Base-by-base conservation (phyloP, 2,797 vertebrate species). In the Anabas testudineus region DNA sequence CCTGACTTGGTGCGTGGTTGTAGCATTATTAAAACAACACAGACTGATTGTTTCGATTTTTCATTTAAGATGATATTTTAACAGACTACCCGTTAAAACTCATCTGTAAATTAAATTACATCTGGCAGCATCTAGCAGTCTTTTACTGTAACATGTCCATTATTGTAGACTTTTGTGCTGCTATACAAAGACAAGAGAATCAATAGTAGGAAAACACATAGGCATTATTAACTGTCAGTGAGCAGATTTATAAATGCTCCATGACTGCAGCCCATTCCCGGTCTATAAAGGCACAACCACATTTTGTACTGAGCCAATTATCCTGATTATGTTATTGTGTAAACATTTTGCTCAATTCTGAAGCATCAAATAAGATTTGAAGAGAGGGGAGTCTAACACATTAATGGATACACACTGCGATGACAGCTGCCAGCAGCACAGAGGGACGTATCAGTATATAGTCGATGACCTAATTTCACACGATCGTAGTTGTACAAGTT, bases 211-310 rank as follows among this genome's bases (percentile, higher is more conserved):
- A 87, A 83, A 82, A 67, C 16, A 7, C 74, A 76, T 65, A 66
- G 57, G 67, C 59, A 46, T 84, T 80, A 88, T 81, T 71, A 78
- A 74, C 68, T 8, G 9, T 72, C 80, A 65, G 32, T 48, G 48
- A 48, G 46, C 63, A 81, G 73, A 86, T 88, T 85, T 86, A 90
- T 86, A 56, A 79, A 79, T 73, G 58, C 72, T 45, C 48, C 6
- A 2, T 3, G 19, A 30, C 46, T 76, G 56, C 42, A 66, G 41
- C 57, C 37, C 49, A 14, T 64, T 71, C 63, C 30, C 45, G 45
- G 30, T 71, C 53, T 19, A 76, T 63, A 16, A 47, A 60, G 45
- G 64, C 53, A 59, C 32, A 2, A 28, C 47, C 16, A 47, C 61
- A 53, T 74, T 83, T 83, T 82, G 58, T 76, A 65, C 71, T 30